These are phyloP conservation scores for Exephanes ischioxanthus DNA, from an alignment of 2,888 invertebrate genomes.

Conservation along the genomic window DNA sequence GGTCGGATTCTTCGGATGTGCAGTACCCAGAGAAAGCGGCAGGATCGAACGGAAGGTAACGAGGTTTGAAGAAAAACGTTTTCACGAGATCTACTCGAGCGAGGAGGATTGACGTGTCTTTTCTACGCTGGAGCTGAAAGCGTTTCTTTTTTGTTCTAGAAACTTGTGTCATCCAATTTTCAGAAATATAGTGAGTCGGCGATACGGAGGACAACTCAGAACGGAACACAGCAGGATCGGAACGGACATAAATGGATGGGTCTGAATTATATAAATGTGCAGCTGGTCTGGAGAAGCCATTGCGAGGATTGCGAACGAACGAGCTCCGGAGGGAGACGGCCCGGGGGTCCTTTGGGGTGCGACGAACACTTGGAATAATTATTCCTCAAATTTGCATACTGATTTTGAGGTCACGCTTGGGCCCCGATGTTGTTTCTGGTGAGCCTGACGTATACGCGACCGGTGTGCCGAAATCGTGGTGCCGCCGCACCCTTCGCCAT, in stretches of 20 bases:
- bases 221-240: constrained; percentile 35
- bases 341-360: constrained; percentile 67
- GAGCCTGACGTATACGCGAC: constrained; percentile 3
- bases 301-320: constrained; percentile 37
- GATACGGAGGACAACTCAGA: constrained; percentile 44
- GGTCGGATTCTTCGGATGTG: constrained; percentile 1
- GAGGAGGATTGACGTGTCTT: constrained; percentile 24
- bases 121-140: background rate
- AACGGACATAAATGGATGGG: constrained; percentile 66
- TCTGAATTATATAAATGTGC: constrained; percentile 76
- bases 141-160: background rate
- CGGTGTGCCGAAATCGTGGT: constrained; percentile 36
- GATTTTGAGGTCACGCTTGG: constrained; percentile 82
- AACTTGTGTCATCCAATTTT: constrained; percentile 39
- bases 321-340: constrained; percentile 50
- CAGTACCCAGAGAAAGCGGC: background rate
- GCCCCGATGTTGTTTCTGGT: constrained; percentile 65
- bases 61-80: constrained; percentile 21
- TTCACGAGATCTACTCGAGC: background rate
- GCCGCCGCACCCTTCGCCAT: constrained; percentile 27
- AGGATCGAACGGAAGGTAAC: constrained; percentile 21
- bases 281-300: constrained; percentile 44
- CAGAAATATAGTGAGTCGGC: constrained; percentile 12
- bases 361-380: constrained; percentile 82
- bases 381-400: constrained; percentile 82